Percentiles rank a stretch among this genome's conserved stretches.
Conservation (phyloP, 2,113 vertebrate genomes). For the Pholis gunnellus region DNA sequence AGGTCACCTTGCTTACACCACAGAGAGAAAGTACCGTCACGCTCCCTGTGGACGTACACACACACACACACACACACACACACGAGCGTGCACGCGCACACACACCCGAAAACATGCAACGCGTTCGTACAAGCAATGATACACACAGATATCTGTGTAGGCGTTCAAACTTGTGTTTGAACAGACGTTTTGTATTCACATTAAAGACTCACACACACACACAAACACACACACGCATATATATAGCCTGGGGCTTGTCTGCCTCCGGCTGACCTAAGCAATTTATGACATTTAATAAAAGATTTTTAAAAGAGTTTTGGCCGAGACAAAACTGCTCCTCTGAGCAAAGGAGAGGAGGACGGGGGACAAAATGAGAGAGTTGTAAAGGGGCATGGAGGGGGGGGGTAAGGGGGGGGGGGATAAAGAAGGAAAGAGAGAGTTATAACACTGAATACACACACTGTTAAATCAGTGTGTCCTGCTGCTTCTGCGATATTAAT, state of each 20-base stretch:
- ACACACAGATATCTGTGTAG: conserved; percentile 26
- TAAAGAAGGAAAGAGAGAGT: conserved; percentile 40
- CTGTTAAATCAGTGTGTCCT: conserved; percentile 28
- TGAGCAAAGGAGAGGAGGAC: conserved; percentile 38
- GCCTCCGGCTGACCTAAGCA: conserved; percentile 69
- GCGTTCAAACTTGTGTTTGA: conserved; percentile 38
- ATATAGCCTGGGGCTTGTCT: conserved; percentile 45
- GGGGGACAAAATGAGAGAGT: conserved; percentile 32
- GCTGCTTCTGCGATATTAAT: conserved; percentile 34
- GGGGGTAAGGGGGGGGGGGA: conserved; percentile 20
- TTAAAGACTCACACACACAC: conserved; percentile 14
- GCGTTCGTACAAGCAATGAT: conserved; percentile 5
- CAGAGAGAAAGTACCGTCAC: conserved; percentile 27
- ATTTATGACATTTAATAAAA: conserved; percentile 81
- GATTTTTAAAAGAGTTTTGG: conserved; percentile 67
- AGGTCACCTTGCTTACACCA: conserved; percentile 57
- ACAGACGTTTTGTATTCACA: conserved; percentile 46
- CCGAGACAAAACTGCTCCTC: conserved; percentile 62
- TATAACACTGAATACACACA: conserved; percentile 16
- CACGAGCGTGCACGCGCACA: conserved; percentile 1
- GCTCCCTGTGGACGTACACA: conserved; percentile 3
- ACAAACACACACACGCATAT: conserved; percentile 1
- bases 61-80: conserved; percentile 5
- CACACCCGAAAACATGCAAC: conserved; percentile 19
- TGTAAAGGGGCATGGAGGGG: conserved; percentile 16